Conservation (phyloP, 2,888 invertebrate genomes). For the Thymelicus sylvestris region DNA sequence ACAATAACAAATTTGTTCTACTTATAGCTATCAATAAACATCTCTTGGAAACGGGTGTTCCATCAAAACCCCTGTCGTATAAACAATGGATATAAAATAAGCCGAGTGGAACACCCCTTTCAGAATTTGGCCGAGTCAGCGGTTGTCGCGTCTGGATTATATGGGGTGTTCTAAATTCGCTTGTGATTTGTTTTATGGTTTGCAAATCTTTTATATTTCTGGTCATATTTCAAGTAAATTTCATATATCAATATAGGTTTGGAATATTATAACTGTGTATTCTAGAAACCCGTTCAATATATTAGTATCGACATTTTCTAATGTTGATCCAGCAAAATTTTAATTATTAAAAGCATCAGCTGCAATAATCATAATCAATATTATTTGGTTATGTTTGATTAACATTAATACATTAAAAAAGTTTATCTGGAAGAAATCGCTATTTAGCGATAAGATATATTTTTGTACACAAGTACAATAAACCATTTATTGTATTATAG, state of each 20-base stretch:
- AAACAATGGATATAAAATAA: conserved; percentile 82
- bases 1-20: conserved; percentile 25
- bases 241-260: neutral
- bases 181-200: neutral
- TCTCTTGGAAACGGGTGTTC: conserved; percentile 56
- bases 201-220: neutral
- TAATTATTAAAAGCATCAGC: too few species aligned
- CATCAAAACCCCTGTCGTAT: conserved; percentile 69
- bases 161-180: conserved; percentile 57
- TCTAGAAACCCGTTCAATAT: too few species aligned
- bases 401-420: too few species aligned
- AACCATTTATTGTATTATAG: too few species aligned
- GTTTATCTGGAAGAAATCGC: too few species aligned
- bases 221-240: neutral
- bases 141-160: conserved; percentile 62
- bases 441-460: too few species aligned
- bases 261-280: too few species aligned
- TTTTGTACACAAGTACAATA: too few species aligned
- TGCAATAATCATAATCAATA: too few species aligned
- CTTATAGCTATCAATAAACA: conserved; percentile 35
- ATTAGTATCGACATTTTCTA: too few species aligned
- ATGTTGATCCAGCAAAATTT: too few species aligned
- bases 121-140: conserved; percentile 67
- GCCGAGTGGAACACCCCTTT: conserved; percentile 80
- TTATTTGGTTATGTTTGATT: too few species aligned